Percentiles rank a stretch among this genome's conserved stretches.
These are phyloP conservation scores for Numida meleagris DNA, from an alignment of 2,113 vertebrate genomes.

Conservation along the genomic window DNA sequence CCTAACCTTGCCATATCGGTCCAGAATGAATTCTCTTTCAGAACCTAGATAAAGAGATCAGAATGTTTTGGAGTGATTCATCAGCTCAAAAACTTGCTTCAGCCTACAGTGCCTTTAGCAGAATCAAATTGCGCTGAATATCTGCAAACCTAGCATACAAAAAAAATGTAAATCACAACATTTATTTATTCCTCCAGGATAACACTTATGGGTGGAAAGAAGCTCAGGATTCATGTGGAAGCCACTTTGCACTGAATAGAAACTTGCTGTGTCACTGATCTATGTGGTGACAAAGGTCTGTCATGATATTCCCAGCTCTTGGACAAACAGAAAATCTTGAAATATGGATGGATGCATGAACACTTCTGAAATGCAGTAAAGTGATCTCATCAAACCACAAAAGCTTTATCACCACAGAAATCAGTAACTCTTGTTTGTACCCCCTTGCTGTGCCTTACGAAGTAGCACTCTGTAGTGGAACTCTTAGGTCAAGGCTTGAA, in stretches of 20 bases:
- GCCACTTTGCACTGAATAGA: not conserved
- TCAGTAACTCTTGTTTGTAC: not conserved
- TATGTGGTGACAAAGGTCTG: not conserved
- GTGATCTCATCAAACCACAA: not conserved
- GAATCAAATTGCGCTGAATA: not conserved
- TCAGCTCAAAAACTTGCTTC: not conserved
- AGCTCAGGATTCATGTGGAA: not conserved
- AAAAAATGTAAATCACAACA: not conserved
- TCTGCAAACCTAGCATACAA: not conserved
- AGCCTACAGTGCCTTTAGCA: not conserved
- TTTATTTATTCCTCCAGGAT: not conserved
- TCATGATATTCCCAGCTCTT: not conserved
- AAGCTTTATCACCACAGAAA: not conserved
- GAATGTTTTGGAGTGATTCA: conserved; percentile 46
- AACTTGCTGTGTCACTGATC: not conserved
- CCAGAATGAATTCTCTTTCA: conserved; percentile 5
- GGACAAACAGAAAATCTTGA: not conserved
- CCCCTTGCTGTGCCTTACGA: not conserved
- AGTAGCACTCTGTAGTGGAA: not conserved
- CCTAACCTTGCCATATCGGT: conserved; percentile 21
- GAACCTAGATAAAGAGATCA: conserved; percentile 47
- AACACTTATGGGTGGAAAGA: not conserved
- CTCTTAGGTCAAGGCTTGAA: too few species aligned
- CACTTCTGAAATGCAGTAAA: not conserved
- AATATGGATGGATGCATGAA: not conserved